Conservation (phyloP, 2,113 vertebrate genomes). For the Calidris pugnax region DNA sequence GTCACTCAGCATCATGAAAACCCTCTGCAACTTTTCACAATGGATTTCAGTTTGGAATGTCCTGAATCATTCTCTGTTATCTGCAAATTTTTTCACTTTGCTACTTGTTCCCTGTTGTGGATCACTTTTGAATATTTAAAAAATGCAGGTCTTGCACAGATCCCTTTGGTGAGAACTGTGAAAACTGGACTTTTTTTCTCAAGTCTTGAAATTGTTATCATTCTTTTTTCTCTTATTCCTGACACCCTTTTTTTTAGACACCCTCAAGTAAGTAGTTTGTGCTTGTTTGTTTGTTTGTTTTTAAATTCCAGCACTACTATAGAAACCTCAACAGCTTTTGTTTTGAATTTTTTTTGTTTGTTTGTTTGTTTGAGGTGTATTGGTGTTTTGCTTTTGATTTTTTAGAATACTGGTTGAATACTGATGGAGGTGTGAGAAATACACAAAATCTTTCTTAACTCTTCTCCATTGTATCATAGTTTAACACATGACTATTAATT, state of each 20-base stretch:
- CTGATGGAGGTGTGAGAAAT: background rate
- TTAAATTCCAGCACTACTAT: background rate
- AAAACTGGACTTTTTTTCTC: background rate
- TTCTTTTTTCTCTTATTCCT: background rate
- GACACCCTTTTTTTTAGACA: background rate
- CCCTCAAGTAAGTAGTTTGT: background rate
- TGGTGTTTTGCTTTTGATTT: background rate
- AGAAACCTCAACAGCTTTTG: background rate
- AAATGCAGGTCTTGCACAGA: background rate
- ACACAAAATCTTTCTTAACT: background rate
- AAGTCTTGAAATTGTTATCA: background rate
- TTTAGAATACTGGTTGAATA: background rate
- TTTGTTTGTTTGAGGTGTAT: background rate
- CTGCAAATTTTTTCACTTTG: background rate
- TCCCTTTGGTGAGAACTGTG: background rate
- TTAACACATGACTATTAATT: background rate
- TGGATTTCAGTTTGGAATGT: background rate
- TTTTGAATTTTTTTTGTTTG: background rate
- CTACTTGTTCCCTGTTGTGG: background rate
- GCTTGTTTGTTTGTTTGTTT: background rate
- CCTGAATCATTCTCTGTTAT: background rate
- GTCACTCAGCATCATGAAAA: background rate
- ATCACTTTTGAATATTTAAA: background rate
- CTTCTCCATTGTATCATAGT: background rate
- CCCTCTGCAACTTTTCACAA: background rate